Base-by-base conservation (phyloP, 2,888 invertebrate species). In the Torymus auratus region DNA sequence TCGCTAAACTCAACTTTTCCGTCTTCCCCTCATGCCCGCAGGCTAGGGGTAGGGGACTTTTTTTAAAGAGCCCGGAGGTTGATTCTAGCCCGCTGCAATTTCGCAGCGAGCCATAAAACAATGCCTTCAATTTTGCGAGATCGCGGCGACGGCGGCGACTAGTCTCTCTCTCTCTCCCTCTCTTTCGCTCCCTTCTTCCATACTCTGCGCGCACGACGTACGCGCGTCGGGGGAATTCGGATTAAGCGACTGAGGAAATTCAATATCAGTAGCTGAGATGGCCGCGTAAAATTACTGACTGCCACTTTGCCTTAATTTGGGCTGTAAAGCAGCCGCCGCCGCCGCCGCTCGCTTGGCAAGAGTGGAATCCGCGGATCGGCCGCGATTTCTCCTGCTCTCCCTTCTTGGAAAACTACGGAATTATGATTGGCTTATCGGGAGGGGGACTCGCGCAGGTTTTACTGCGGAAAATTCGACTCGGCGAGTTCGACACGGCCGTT, bases 181-280 rank as follows among this genome's bases (percentile, higher is more conserved):
- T 83, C 41, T 41, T 10, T 41, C 41, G 17, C 72, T 52, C 68
- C 65, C 60, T 56, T 62, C 78, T 60, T 64, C 74, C 75, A 80
- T 15, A 14, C 62, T 23, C 17, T 11, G n/a, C 60, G 41, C 41
- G 41, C n/a, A n/a, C 41, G 7, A 41, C 41, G 41, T 41, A 41
- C 41, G 41, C 41, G 41, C 41, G 7, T 1, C 7, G 7, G 41
- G 41, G 86, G 86, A 87, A 89, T 89, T 89, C 83, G 88, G 89
- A 90, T 90, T 89, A 89, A 89, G 89, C 88, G 88, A 89, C 89
- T 88, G 88, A 88, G 88, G 89, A 90, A 90, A 90, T 90, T 90
- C 89, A 90, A 90, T 90, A 90, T 90, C 90, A 89, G 90, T 89
- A 88, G 90, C 89, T 89, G 88, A 89, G 89, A 90, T 90, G 88